These are phyloP conservation scores for Donacobius atricapilla DNA, from an alignment of 2,113 vertebrate genomes.

Conservation along the genomic window DNA sequence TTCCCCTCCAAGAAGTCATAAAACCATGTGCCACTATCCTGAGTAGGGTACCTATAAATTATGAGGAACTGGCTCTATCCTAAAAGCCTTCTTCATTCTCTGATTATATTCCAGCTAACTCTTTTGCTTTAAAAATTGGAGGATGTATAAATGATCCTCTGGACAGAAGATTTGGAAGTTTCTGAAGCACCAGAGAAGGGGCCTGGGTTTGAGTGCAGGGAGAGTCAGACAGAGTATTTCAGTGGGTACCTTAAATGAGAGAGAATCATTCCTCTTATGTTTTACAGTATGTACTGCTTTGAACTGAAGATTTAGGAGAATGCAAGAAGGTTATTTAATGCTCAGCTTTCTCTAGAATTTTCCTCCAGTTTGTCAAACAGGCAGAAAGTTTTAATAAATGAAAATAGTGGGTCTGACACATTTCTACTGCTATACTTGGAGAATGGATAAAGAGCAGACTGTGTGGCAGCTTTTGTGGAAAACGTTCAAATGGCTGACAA, in stretches of 20 bases:
- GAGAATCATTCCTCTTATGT: neutral
- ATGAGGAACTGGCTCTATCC: neutral
- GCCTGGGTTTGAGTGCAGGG: neutral
- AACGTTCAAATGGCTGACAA: constrained; percentile 32
- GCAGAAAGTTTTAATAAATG: constrained; percentile 35
- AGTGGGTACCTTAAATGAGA: neutral
- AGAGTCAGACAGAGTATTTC: neutral
- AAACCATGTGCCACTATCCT: rapidly evolving
- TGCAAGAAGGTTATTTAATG: neutral
- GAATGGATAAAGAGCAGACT: neutral
- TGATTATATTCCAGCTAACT: neutral
- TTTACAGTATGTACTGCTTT: neutral
- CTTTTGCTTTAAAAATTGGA: neutral
- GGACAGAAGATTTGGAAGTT: neutral
- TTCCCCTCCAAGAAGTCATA: neutral
- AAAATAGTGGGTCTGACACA: constrained; percentile 14
- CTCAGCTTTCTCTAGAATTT: neutral
- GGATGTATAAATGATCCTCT: neutral
- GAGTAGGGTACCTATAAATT: neutral
- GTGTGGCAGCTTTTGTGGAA: constrained; percentile 25
- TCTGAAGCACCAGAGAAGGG: neutral
- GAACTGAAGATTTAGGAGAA: neutral
- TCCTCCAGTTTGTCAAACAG: neutral
- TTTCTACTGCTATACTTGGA: constrained; percentile 3
- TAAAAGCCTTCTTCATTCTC: neutral